These are phyloP conservation scores for Cavia porcellus DNA, from an alignment of 2,113 vertebrate species.

Conservation along the genomic window DNA sequence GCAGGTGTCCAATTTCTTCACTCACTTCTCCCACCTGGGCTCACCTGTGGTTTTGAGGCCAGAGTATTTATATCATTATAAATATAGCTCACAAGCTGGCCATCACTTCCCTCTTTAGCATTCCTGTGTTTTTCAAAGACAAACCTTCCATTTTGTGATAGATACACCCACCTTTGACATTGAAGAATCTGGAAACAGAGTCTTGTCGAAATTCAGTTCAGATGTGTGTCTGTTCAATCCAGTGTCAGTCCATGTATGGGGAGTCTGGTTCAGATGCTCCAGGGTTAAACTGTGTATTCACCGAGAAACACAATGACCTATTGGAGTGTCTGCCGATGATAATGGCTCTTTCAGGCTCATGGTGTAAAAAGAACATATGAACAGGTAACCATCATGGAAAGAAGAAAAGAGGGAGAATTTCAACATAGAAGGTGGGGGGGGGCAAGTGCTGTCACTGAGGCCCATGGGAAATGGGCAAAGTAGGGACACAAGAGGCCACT, in stretches of 20 bases:
- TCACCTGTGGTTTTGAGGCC: slow-evolving; percentile 25
- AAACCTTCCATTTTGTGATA: not conserved
- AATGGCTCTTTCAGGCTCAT: not conserved
- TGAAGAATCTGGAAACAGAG: slow-evolving; percentile 36
- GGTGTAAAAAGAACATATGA: not conserved
- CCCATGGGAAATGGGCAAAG: not conserved
- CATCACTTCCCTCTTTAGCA: not conserved
- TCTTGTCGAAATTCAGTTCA: not conserved
- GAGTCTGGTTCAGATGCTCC: not conserved
- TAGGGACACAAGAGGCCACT: not conserved
- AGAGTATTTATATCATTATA: not conserved
- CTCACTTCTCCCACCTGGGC: not conserved
- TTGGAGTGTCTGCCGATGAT: fast-evolving
- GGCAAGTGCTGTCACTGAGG: not conserved
- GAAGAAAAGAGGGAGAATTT: not conserved
- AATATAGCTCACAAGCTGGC: not conserved
- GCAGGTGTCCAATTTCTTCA: not conserved
- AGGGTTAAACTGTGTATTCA: not conserved
- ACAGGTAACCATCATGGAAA: not conserved
- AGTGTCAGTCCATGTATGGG: not conserved
- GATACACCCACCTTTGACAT: not conserved
- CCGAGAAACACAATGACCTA: not conserved
- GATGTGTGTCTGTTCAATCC: not conserved
- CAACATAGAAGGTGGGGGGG: fast-evolving
- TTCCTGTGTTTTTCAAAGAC: not conserved